Percentiles rank a stretch among this genome's conserved stretches.
Conservation (phyloP, 30 jellyfish, hydroid and myxozoan genomes). For the Cassiopea xamachana region DNA sequence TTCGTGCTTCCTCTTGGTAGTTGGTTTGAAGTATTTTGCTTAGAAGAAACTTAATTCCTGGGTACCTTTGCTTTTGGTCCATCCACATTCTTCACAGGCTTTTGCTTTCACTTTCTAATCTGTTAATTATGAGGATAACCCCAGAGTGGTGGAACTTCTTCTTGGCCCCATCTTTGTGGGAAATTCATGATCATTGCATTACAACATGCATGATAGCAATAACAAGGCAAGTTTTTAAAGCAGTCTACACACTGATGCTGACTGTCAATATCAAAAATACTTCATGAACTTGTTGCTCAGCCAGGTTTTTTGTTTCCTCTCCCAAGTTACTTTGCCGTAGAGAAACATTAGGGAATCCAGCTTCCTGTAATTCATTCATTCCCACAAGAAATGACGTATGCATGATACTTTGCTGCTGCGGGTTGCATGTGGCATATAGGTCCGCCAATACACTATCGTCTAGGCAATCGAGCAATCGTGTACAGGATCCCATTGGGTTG, state of each 20-base stretch:
- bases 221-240: neutral
- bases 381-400: neutral
- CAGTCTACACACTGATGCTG: constrained; percentile 8
- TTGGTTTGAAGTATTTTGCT: no score
- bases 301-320: constrained; percentile 10
- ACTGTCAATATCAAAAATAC: neutral
- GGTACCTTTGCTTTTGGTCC: no score
- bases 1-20: no score
- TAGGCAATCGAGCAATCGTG: neutral
- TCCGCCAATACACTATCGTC: constrained; percentile 33
- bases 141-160: no score
- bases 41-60: no score
- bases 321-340: constrained; percentile 18
- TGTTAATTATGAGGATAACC: no score
- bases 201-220: constrained; percentile 1
- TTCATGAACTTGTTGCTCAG: neutral
- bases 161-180: no score
- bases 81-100: no score
- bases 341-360: constrained; percentile 15
- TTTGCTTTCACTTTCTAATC: no score
- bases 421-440: neutral
- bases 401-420: constrained; percentile 4
- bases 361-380: neutral
- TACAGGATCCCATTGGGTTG: neutral
- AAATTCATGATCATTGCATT: no score